Evolutionary conservation across 1,140 invertebrate species (phyloP), one percentile per base, ranked within the genome.

Genomic region (Telenomus remus): DNA sequence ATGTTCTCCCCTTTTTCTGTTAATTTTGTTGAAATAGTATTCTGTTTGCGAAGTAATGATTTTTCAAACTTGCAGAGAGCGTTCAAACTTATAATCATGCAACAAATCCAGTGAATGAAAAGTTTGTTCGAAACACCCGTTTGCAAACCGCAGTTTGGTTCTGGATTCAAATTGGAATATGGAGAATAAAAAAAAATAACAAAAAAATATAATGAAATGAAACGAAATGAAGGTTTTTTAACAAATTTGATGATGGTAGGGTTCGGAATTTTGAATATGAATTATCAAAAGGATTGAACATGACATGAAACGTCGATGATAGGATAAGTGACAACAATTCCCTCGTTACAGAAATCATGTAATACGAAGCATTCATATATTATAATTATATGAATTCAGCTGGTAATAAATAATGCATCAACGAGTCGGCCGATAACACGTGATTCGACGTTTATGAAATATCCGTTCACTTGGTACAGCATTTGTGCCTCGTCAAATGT

Each of bases 401-500:
- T 27, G 16, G 39, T 76, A 65, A 76, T 69, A 70, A 76, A 73
- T 73, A 73, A 73, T 78, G 59, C 44, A 73, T 70, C 44, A 73
- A 64, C 59, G 70, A 70, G 64, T 56, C 33, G 42, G 60, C 48
- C 35, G 76, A 73, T 55, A 68, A 64, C 65, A 35, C 60, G 69
- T 65, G 69, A 73, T 65, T 70, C 57, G 73, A 70, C 60, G 66
- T 65, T 76, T 69, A 60, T 39, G 68, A 77, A 69, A 68, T 69
- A 68, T 51, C 68, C 19, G 42, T 63, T 71, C 57, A 57, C 55
- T 50, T 61, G 63, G 47, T 59, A 59, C 39, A 39, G 37, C 57
- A 70, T 73, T 78, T 73, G 55, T 66, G 70, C 39, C 47, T 74
- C 71, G 71, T 71, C 70, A 78, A 74, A 72, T 12, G 71, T 72